Conservation (phyloP, 1,140 invertebrate species). For the Paralvinella palmiformis region DNA sequence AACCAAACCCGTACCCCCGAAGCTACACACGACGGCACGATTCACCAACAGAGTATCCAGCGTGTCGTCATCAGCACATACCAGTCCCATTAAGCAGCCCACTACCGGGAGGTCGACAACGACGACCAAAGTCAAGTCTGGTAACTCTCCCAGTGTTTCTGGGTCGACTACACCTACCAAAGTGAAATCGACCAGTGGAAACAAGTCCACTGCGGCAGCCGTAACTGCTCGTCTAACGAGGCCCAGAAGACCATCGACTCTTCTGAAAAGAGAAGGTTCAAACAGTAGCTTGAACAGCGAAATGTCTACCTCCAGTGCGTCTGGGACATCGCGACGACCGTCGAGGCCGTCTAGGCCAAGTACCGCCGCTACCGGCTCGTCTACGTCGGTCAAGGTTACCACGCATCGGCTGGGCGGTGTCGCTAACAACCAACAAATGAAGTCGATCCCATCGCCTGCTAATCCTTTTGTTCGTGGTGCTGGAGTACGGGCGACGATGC, state of each 20-base stretch:
- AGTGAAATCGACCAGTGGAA: background rate
- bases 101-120: background rate
- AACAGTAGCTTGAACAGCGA: slow-evolving; percentile 8
- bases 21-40: too few species aligned
- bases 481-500: slow-evolving; percentile 10
- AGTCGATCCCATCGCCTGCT: background rate
- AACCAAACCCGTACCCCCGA: too few species aligned
- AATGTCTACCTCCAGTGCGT: background rate
- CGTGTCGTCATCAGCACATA: too few species aligned
- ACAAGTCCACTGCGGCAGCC: background rate
- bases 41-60: too few species aligned
- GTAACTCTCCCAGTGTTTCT: background rate
- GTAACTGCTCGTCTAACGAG: slow-evolving; percentile 8
- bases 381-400: background rate
- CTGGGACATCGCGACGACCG: background rate
- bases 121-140: background rate
- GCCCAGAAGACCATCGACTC: background rate
- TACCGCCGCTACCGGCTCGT: background rate
- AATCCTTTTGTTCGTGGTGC: slow-evolving; percentile 12
- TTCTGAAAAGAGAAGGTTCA: background rate
- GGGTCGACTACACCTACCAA: background rate
- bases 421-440: too few species aligned
- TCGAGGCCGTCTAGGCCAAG: background rate
- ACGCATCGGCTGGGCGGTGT: background rate
- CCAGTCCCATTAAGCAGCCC: too few species aligned